A percentile compares a stretch with the other conserved stretches of the same genome.
phyloP scores from a whole-genome alignment of 1,140 invertebrate species.

The Globodera ellingtonae region DNA sequence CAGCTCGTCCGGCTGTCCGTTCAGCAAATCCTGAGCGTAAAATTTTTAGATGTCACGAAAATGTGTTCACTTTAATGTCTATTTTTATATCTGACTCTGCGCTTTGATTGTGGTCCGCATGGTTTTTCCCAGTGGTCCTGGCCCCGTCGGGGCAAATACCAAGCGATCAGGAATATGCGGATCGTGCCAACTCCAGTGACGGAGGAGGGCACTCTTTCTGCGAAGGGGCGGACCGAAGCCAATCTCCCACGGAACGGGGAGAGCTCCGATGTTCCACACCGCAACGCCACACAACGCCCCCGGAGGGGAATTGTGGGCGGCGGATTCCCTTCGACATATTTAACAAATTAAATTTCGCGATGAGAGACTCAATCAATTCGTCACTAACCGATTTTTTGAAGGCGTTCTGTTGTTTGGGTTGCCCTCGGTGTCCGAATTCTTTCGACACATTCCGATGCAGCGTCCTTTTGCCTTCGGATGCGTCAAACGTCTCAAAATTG shows the following conservation, averaged over 20 bases:
- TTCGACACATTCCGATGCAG: background rate
- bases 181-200: background rate
- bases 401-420: background rate
- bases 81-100: background rate
- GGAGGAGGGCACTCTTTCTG: background rate
- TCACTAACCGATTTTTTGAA: background rate
- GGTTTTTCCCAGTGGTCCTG: background rate
- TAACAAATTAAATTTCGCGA: background rate
- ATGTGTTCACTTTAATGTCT: background rate
- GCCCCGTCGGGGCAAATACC: background rate
- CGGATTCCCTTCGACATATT: background rate
- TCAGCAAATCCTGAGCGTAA: background rate
- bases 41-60: background rate
- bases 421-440: background rate
- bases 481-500: background rate
- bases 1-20: background rate
- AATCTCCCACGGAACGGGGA: background rate
- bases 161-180: background rate
- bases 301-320: background rate
- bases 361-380: background rate
- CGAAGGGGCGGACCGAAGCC: background rate
- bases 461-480: background rate
- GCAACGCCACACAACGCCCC: background rate
- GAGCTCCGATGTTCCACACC: background rate
- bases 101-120: background rate